Conservation (phyloP, 2,113 vertebrate genomes). For the Formicarius rufipectus region DNA sequence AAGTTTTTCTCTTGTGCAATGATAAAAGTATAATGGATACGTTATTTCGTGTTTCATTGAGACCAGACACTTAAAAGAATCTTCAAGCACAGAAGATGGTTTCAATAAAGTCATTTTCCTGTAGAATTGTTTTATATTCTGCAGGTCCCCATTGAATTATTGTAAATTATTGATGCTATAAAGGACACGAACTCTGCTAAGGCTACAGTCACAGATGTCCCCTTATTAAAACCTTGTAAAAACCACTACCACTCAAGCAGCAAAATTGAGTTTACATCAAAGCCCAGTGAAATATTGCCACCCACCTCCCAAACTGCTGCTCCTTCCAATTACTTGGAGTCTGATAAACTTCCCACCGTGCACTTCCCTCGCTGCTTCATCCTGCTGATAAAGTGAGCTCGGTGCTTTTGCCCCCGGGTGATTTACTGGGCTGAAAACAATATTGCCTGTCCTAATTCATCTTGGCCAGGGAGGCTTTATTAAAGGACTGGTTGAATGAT, state of each 20-base stretch:
- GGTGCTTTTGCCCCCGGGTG: neutral
- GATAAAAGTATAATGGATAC: neutral
- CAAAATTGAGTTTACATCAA: neutral
- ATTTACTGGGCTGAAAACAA: neutral
- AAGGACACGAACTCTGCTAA: neutral
- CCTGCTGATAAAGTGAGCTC: neutral
- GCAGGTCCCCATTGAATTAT: neutral
- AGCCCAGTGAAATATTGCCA: neutral
- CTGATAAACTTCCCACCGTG: neutral
- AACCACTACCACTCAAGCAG: neutral
- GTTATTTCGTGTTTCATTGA: neutral
- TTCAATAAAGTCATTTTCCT: neutral
- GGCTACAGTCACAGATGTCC: neutral
- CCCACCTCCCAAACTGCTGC: neutral
- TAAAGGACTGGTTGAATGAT: neutral
- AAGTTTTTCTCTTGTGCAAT: neutral
- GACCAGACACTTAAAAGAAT: neutral
- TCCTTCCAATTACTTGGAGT: neutral
- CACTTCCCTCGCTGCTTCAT: neutral
- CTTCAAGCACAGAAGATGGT: neutral
- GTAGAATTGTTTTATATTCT: neutral
- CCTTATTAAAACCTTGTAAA: neutral
- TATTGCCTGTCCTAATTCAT: neutral
- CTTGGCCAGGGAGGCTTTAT: neutral
- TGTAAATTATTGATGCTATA: neutral